Percentiles rank a stretch among this genome's conserved stretches.
These are phyloP conservation scores for Drosophila leontia DNA, from an alignment of 1,140 invertebrate species.

Conservation along the genomic window DNA sequence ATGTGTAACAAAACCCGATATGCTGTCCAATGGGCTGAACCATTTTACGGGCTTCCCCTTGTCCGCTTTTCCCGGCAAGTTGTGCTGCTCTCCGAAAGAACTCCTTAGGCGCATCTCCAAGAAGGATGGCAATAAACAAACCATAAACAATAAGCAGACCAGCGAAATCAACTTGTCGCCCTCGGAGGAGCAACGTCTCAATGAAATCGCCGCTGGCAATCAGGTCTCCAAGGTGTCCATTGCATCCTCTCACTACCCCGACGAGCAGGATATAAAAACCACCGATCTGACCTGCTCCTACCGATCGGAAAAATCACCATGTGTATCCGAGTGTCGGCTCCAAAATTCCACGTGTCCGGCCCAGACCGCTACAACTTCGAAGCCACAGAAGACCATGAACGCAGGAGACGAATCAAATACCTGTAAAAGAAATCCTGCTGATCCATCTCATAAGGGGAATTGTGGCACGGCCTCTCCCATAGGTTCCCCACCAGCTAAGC, in stretches of 20 bases:
- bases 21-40: not conserved
- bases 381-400: not conserved
- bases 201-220: not conserved
- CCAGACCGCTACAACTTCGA: too few species aligned
- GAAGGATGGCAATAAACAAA: not conserved
- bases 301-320: not conserved
- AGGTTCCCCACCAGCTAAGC: too few species aligned
- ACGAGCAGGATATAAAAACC: conserved; percentile 8
- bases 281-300: conserved; percentile 15
- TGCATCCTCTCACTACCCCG: conserved; percentile 19
- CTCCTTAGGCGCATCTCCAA: not conserved
- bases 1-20: not conserved
- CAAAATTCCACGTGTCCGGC: not conserved
- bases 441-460: not conserved
- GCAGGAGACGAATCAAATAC: not conserved
- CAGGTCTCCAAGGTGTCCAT: not conserved
- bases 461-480: not conserved
- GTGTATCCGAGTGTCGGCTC: not conserved
- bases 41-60: conserved; percentile 8
- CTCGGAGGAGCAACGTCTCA: not conserved
- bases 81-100: not conserved
- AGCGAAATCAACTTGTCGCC: not conserved
- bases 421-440: not conserved
- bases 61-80: conserved; percentile 7
- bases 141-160: not conserved